Percentiles rank a stretch among this genome's conserved stretches.
These are phyloP conservation scores for Dorcus parallelipipedus DNA, from an alignment of 2,888 invertebrate species.

Conservation along the genomic window DNA sequence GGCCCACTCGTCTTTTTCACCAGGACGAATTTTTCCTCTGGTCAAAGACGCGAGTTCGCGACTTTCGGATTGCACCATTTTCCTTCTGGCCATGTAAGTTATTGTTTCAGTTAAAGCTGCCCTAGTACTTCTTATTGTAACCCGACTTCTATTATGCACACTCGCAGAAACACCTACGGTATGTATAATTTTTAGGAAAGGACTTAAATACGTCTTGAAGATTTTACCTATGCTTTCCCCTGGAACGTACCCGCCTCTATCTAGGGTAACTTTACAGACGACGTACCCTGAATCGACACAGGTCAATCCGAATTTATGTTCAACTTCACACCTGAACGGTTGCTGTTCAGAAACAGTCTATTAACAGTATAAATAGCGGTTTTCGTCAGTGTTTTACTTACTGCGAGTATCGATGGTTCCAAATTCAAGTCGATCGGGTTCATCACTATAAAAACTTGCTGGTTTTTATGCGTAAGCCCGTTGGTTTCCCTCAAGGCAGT, in stretches of 20 bases:
- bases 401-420: conserved; percentile 83
- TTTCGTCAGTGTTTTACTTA: conserved; percentile 50
- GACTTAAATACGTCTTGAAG: neutral
- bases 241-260: conserved; percentile 91
- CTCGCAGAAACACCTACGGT: conserved; percentile 65
- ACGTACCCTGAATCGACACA: conserved; percentile 88
- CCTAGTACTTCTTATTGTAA: conserved; percentile 79
- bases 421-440: conserved; percentile 90
- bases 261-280: conserved; percentile 79
- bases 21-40: conserved; percentile 78
- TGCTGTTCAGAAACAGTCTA: conserved; percentile 58
- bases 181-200: neutral
- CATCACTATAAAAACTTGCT: conserved; percentile 96
- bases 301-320: conserved; percentile 84
- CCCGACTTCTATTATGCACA: conserved; percentile 80
- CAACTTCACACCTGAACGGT: conserved; percentile 88
- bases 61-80: conserved; percentile 82
- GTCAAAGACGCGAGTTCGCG: conserved; percentile 76
- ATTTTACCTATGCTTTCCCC: conserved; percentile 79
- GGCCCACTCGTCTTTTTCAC: conserved; percentile 80
- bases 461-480: conserved; percentile 89
- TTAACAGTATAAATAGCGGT: conserved; percentile 23
- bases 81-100: conserved; percentile 82
- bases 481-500: conserved; percentile 84
- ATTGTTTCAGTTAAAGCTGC: conserved; percentile 87